Evolutionary conservation across 1,140 invertebrate species (phyloP).

Genomic region (Neodiprion fabricii): DNA sequence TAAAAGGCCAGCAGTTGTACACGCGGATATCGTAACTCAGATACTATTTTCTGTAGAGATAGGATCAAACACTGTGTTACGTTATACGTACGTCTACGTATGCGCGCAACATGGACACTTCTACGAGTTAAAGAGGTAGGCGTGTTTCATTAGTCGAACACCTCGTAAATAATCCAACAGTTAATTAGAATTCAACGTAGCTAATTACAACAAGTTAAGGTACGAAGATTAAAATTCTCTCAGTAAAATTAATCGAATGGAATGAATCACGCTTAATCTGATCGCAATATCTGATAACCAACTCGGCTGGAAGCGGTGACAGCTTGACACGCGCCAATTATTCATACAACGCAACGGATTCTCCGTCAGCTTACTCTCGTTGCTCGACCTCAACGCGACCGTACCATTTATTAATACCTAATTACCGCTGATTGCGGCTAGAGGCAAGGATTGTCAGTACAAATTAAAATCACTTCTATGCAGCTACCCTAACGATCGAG

Average conservation of each 20-base stretch:
- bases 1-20: too few relatives aligned
- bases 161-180: slow-evolving; percentile 4
- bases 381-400: too few relatives aligned
- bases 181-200: slow-evolving; percentile 1
- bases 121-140: slow-evolving; percentile 4
- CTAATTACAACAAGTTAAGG: slow-evolving; percentile 5
- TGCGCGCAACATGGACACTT: background rate
- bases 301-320: background rate
- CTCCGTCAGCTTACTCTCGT: too few relatives aligned
- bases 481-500: too few relatives aligned
- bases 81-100: background rate
- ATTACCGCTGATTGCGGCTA: too few relatives aligned
- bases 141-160: slow-evolving; percentile 7
- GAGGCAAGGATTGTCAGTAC: too few relatives aligned
- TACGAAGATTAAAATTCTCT: background rate
- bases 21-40: background rate
- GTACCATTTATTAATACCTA: too few relatives aligned
- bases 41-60: background rate
- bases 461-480: too few relatives aligned
- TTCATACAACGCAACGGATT: too few relatives aligned
- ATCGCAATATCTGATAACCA: background rate
- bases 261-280: background rate
- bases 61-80: slow-evolving; percentile 2
- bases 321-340: too few relatives aligned
- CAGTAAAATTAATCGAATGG: slow-evolving; percentile 2